Evolutionary conservation across 2,888 invertebrate species (phyloP), one percentile per base, ranked within the genome.

Genomic region (Stegana nigrithorax): DNA sequence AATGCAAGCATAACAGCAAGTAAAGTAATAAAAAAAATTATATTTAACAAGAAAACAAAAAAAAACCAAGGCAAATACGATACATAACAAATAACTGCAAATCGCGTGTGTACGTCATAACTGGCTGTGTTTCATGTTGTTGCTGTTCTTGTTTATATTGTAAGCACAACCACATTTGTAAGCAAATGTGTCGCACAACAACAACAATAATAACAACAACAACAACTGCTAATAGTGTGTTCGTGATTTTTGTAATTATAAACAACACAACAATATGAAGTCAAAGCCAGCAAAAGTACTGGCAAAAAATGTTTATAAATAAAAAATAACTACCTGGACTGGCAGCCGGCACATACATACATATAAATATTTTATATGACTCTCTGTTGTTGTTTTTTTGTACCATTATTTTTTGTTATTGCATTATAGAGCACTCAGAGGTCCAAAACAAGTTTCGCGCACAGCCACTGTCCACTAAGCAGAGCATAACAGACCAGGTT

Each of bases 201-300:
- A 47, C 17, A 44, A 44, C 10, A 14, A 4, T 17, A 44, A 44
- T 44, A 14, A 17, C 14, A 17, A 44, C 44, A 45, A 45, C 14
- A 45, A 45, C 21, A 45, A 45, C 21, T 12, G 23, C 69, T 80
- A 70, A 71, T 72, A 66, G 64, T 51, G 63, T 56, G 62, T 69
- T 81, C 82, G 82, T 82, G 82, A 75, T 80, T 69, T 71, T 66
- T 72, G 83, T 81, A 81, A 82, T 83, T 82, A 81, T 75, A 71
- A 59, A 55, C 60, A 61, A 67, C 63, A 63, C 59, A 67, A 59
- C 44, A 56, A 64, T 51, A 44, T 45, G 63, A 32, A 36, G 27
- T 58, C 60, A 60, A 44, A 47, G 23, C 51, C 58, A 44, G 58
- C 65, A 60, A 60, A n/a, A n/a, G n/a, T n/a, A n/a, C n/a, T n/a